Evolutionary conservation across 2,797 vertebrate species (phyloP), one percentile per base, ranked within the genome.

Genomic region (Echeneis naucrates): DNA sequence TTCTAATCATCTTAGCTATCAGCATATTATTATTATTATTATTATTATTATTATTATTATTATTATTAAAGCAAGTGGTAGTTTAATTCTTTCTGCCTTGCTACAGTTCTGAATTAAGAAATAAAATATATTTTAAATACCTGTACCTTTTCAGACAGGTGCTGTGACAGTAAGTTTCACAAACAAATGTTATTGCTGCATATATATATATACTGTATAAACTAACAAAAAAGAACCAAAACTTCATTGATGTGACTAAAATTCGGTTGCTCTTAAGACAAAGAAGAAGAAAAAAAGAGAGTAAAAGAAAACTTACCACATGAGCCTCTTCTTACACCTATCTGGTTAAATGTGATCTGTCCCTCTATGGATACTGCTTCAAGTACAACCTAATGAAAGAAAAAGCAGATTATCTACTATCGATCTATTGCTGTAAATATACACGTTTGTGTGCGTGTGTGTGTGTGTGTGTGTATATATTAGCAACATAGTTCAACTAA

Each of bases 341-440:
- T 89, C 0, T 78, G 92, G 73, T 94, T 94, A 66, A 96, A 79
- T 9, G 80, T 77, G 1, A 86, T 87, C 60, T 91, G 90, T 8
- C 83, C 91, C 10, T 83, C 87, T 13, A 80, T 75, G 59, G 91
- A 91, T 32, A 86, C 57, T 14, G 87, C 85, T 88, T 95, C 90
- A 75, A 95, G 93, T 44, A 93, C 83, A 77, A 95, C 90, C 96
- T 96, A 68, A 52, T 54, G 38, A n/a, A n/a, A 30, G 30, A 32
- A 53, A 81, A 75, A 71, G 40, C 38, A 86, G 21, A 68, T 35
- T 1, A 50, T n/a, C n/a, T n/a, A n/a, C n/a, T n/a, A n/a, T n/a
- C n/a, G n/a, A n/a, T n/a, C n/a, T n/a, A n/a, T n/a, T n/a, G n/a
- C n/a, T n/a, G n/a, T n/a, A n/a, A n/a, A n/a, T n/a, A n/a, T n/a